Evolutionary conservation across 2,797 vertebrate species (phyloP).

Genomic region (Erethizon dorsatum): DNA sequence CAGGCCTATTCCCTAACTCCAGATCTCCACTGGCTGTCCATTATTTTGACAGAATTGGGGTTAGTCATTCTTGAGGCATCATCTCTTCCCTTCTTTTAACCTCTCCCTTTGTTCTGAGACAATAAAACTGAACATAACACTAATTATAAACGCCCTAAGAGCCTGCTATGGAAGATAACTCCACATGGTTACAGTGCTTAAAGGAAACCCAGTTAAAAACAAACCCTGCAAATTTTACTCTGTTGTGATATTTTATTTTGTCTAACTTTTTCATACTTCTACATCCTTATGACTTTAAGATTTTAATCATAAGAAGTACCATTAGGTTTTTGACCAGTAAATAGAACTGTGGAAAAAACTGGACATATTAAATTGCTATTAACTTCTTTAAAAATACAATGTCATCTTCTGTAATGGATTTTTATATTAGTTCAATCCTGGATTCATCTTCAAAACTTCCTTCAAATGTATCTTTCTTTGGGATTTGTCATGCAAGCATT

Average conservation of each 20-base stretch:
- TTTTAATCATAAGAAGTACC: conserved; percentile 65
- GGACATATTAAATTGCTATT: neutral
- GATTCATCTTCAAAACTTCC: conserved; percentile 22
- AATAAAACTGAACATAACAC: conserved; percentile 42
- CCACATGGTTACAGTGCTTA: neutral
- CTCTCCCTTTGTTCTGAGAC: conserved; percentile 24
- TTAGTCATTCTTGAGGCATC: neutral
- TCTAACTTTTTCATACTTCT: conserved; percentile 44
- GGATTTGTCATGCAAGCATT: neutral
- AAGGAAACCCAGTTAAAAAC: conserved; percentile 22
- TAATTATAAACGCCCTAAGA: neutral
- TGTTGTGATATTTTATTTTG: conserved; percentile 34
- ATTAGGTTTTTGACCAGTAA: conserved; percentile 48
- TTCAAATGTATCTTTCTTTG: conserved; percentile 30
- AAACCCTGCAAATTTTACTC: conserved; percentile 14
- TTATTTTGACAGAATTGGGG: neutral
- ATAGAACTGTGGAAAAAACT: neutral
- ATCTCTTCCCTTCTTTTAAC: conserved; percentile 27
- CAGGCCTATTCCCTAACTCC: neutral
- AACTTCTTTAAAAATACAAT: conserved; percentile 19
- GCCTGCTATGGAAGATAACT: neutral
- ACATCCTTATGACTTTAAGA: neutral
- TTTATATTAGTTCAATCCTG: neutral
- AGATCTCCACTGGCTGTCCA: neutral
- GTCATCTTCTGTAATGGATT: neutral